Conservation (phyloP, 2,113 vertebrate species). For the Pteropus alecto region DNA sequence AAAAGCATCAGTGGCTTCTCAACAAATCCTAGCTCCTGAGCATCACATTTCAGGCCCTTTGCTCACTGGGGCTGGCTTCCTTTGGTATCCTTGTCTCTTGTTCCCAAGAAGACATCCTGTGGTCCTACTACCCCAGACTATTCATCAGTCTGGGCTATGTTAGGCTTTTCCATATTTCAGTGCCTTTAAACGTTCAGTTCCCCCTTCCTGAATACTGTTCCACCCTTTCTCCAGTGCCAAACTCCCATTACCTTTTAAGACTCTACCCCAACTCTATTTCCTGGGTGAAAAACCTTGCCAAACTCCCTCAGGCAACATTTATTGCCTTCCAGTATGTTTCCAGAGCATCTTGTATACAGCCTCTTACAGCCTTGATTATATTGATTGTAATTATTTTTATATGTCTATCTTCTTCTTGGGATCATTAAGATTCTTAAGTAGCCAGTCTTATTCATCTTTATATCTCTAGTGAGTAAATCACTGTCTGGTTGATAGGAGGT, state of each 20-base stretch:
- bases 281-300: not conserved
- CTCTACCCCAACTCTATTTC: not conserved
- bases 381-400: not conserved
- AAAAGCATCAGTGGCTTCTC: not conserved
- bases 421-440: not conserved
- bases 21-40: not conserved
- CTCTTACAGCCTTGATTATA: not conserved
- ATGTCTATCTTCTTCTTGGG: not conserved
- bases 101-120: not conserved
- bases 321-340: not conserved
- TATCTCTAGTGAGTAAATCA: not conserved
- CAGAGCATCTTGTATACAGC: not conserved
- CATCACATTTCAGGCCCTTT: not conserved
- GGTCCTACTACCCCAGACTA: not conserved
- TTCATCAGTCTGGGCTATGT: not conserved
- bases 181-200: not conserved
- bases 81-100: not conserved
- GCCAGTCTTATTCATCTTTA: not conserved
- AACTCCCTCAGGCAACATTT: not conserved
- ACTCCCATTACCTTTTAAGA: not conserved
- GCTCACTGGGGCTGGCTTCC: not conserved
- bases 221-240: not conserved
- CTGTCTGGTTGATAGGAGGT: not conserved
- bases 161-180: not conserved
- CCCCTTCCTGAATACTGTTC: not conserved